phyloP scores from a whole-genome alignment of 1,140 invertebrate species.

The Musca domestica region DNA sequence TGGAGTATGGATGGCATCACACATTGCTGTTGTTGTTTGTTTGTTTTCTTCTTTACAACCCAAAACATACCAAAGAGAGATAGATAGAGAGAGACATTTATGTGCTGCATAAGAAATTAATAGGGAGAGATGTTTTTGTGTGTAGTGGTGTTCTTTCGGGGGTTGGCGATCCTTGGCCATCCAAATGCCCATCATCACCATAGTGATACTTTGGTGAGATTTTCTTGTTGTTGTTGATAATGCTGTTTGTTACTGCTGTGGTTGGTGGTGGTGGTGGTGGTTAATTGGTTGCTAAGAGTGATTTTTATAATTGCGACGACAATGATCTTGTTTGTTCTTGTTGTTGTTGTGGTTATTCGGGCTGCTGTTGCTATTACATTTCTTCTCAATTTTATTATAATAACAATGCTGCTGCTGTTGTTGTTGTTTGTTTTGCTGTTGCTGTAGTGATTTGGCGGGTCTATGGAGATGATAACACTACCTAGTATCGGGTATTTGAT shows the following conservation, averaged over 20 bases:
- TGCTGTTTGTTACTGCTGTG: neutral
- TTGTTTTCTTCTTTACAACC: too few relatives aligned
- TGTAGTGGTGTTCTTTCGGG: too few relatives aligned
- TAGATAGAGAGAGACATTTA: too few relatives aligned
- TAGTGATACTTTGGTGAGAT: neutral
- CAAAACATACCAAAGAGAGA: too few relatives aligned
- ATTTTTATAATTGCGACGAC: slow-evolving; percentile 17
- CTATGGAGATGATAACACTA: slow-evolving; percentile 42
- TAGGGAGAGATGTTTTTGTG: too few relatives aligned
- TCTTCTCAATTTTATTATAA: slow-evolving; percentile 30
- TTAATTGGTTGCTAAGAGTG: slow-evolving; percentile 19
- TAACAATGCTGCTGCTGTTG: slow-evolving; percentile 35
- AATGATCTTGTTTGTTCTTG: slow-evolving; percentile 3
- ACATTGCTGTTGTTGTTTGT: too few relatives aligned
- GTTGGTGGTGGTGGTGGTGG: neutral
- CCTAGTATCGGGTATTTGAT: slow-evolving; percentile 54
- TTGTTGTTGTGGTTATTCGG: slow-evolving; percentile 1
- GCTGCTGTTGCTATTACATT: slow-evolving; percentile 10
- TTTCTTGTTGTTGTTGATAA: slow-evolving; percentile 9
- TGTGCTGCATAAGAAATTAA: too few relatives aligned
- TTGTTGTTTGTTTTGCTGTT: slow-evolving; percentile 37
- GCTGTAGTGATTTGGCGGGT: slow-evolving; percentile 29
- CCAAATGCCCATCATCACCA: too few relatives aligned
- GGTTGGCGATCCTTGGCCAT: too few relatives aligned
- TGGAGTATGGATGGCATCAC: too few relatives aligned